Percentiles rank a stretch among this genome's conserved stretches.
Evolutionary conservation across 1,140 invertebrate species (phyloP).

Genomic region (Limonius californicus): DNA sequence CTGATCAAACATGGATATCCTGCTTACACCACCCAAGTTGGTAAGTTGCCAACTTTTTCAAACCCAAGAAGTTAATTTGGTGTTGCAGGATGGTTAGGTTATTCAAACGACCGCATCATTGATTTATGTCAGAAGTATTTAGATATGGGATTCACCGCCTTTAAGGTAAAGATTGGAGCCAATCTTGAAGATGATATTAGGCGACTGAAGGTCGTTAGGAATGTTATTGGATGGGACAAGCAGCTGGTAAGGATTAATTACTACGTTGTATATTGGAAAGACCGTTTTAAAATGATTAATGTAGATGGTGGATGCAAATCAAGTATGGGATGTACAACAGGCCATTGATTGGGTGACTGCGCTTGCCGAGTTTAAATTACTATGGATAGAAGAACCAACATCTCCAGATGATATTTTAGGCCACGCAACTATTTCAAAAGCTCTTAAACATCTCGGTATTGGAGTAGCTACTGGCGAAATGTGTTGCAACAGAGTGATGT

Average conservation of each 20-base stretch:
- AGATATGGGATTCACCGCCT: slow-evolving; percentile 70
- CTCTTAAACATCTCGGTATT: slow-evolving; percentile 66
- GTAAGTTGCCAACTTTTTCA: slow-evolving; percentile 47
- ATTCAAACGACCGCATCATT: slow-evolving; percentile 64
- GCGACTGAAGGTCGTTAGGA: slow-evolving; percentile 66
- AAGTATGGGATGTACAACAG: slow-evolving; percentile 82
- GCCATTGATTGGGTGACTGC: slow-evolving; percentile 83
- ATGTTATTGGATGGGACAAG: slow-evolving; percentile 72
- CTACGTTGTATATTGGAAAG: neutral
- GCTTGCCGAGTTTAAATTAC: slow-evolving; percentile 66
- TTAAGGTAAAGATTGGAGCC: slow-evolving; percentile 88
- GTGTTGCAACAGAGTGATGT: slow-evolving; percentile 87
- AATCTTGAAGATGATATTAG: slow-evolving; percentile 74
- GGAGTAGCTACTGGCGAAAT: slow-evolving; percentile 89
- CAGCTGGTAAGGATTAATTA: slow-evolving; percentile 58
- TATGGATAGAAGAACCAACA: slow-evolving; percentile 94
- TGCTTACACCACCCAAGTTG: slow-evolving; percentile 74
- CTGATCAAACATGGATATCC: slow-evolving; percentile 65
- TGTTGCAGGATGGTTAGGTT: slow-evolving; percentile 72
- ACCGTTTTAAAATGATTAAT: no score
- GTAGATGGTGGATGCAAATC: slow-evolving; percentile 89
- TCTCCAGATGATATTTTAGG: slow-evolving; percentile 87
- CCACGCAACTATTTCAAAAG: slow-evolving; percentile 67
- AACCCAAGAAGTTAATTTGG: neutral
- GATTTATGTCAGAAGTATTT: slow-evolving; percentile 70